Percentiles rank a stretch among this genome's conserved stretches.
Conservation (phyloP, 2,888 invertebrate genomes). For the Cosmia trapezina region DNA sequence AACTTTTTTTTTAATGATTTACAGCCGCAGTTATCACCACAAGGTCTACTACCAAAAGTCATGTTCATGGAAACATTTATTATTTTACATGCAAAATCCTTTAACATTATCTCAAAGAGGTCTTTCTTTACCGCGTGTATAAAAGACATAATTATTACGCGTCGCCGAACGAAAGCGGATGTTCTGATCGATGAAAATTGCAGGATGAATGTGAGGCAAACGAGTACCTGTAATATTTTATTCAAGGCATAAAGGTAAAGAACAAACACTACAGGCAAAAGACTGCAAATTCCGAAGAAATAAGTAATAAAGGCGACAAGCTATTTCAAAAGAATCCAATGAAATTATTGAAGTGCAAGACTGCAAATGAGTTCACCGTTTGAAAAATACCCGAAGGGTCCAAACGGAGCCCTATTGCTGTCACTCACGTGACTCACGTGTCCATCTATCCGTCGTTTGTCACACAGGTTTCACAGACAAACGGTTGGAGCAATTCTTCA, state of each 20-base stretch:
- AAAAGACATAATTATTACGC: conserved; percentile 19
- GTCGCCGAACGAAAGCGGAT: conserved; percentile 15
- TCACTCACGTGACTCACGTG: too few species aligned
- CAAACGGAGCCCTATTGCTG: too few species aligned
- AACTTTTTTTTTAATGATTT: not conserved
- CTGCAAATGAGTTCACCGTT: not conserved
- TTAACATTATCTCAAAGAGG: not conserved
- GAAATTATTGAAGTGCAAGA: not conserved
- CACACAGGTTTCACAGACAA: too few species aligned
- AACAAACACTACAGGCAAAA: not conserved
- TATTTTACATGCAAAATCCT: not conserved
- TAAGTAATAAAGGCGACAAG: not conserved
- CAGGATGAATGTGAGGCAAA: conserved; percentile 4
- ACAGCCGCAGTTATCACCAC: not conserved
- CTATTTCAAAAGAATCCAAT: not conserved
- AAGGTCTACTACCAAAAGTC: not conserved
- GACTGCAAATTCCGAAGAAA: not conserved
- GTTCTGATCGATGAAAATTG: conserved; percentile 12
- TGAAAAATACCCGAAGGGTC: too few species aligned
- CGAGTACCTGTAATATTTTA: not conserved
- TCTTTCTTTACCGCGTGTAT: not conserved
- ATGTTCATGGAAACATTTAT: not conserved
- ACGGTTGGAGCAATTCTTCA: too few species aligned
- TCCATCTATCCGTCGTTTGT: too few species aligned
- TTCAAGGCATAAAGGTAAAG: not conserved